Evolutionary conservation across 2,113 vertebrate genomes (phyloP).

Genomic region (Malaclemys terrapin): DNA sequence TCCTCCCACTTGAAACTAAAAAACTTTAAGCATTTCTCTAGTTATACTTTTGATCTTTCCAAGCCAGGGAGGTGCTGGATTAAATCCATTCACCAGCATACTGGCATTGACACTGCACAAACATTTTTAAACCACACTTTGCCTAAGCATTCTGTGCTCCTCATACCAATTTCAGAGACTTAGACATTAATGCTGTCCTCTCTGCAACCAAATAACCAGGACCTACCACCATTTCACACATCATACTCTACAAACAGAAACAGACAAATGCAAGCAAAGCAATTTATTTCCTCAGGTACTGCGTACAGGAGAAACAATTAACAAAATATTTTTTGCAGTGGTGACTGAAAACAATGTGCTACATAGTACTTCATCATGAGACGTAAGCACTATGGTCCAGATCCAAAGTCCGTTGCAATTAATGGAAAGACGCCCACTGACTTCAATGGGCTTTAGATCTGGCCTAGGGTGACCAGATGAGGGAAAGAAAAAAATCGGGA

Average conservation of each 20-base stretch:
- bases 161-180: not conserved
- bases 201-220: not conserved
- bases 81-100: not conserved
- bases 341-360: not conserved
- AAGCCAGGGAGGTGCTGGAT: not conserved
- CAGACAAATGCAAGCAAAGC: not conserved
- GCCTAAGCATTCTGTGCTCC: not conserved
- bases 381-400: not conserved
- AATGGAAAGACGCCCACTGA: fast-evolving
- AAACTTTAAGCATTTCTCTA: not conserved
- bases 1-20: not conserved
- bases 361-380: not conserved
- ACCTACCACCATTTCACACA: not conserved
- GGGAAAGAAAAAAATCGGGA: too few relatives aligned
- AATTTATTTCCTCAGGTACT: not conserved
- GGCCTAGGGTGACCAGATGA: not conserved
- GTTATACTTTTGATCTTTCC: not conserved
- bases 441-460: not conserved
- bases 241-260: not conserved
- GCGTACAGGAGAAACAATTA: not conserved
- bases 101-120: not conserved
- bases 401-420: not conserved
- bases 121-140: not conserved
- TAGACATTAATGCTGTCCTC: not conserved
- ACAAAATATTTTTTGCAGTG: not conserved